These are phyloP conservation scores for Fopius arisanus DNA, from an alignment of 1,140 invertebrate genomes.

Conservation along the genomic window DNA sequence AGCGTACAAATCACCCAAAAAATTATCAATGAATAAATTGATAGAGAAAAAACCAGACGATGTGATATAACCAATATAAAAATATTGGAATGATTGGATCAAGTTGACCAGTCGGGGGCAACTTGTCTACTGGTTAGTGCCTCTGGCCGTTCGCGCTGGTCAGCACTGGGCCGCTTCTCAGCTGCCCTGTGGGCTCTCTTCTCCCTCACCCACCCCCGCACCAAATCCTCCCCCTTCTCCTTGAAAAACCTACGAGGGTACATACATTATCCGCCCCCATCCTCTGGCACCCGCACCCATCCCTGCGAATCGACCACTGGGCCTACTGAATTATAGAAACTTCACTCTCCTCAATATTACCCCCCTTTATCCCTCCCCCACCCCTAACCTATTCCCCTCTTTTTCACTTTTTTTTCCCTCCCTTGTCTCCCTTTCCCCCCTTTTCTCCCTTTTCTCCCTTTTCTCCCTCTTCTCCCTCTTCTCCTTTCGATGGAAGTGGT, in stretches of 20 bases:
- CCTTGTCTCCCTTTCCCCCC: slow-evolving; percentile 27
- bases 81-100: slow-evolving; percentile 21
- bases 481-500: slow-evolving; percentile 31
- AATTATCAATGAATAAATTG: background rate
- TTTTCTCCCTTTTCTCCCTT: too few relatives aligned
- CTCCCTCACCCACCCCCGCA: slow-evolving; percentile 41
- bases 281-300: slow-evolving; percentile 41
- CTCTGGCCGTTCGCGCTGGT: slow-evolving; percentile 53
- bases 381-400: background rate
- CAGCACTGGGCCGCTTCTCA: slow-evolving; percentile 53
- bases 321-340: slow-evolving; percentile 57
- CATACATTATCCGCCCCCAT: slow-evolving; percentile 60
- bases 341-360: slow-evolving; percentile 27
- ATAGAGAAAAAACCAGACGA: slow-evolving; percentile 7
- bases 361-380: too few relatives aligned
- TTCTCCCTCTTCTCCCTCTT: background rate
- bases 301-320: slow-evolving; percentile 30
- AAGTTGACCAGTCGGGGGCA: slow-evolving; percentile 53
- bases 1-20: background rate
- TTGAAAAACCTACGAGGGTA: slow-evolving; percentile 48
- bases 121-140: slow-evolving; percentile 55
- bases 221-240: slow-evolving; percentile 27
- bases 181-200: slow-evolving; percentile 42
- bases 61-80: background rate
- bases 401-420: background rate